Base-by-base conservation (phyloP, 1,140 invertebrate genomes). In the Drosophila tsacasi region DNA sequence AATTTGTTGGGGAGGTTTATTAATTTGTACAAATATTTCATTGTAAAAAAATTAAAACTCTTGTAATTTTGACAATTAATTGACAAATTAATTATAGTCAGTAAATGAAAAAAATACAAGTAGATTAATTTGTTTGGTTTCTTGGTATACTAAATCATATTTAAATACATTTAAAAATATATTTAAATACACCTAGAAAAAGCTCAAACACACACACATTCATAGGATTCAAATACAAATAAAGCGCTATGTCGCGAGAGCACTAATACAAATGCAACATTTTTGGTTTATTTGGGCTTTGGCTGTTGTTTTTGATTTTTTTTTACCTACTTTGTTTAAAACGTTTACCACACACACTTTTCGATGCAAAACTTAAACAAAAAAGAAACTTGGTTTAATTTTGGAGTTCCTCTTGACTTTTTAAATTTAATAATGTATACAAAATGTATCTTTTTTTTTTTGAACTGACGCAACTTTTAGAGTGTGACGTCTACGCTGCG, bases 401-500 rank as follows among this genome's bases (percentile, higher is more conserved):
- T 65, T 54, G 25, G 9, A 39, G 10, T 47, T 27, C 27, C 21
- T 44, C 17, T 75, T 54, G 37, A 17, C 17, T 67, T 49, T 55
- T 35, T 71, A n/a, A 39, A 57, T 35, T 44, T 44, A 63, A 23
- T 75, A 39, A 35, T 68, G 17, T 17, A 55, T 21, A 23, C 27
- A 25, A 15, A 15, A 44, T 21, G n/a, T 50, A 13, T 30, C 17
- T 65, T 72, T 77, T 66, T 79, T 62, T 71, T 44, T 79, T 62
- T 71, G 40, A 71, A 90, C 81, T 87, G 84, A 87, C 81, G 84
- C 84, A 90, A 90, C 81, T 79, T 68, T 79, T 58, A 68, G 67
- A 79, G 52, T 61, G 73, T 83, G 83, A 86, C 83, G 83, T 86
- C 73, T 74, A 86, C 83, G 83, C 73, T 74, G 59, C 62, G 74